These are phyloP conservation scores for Rhyzopertha dominica DNA, from an alignment of 1,140 invertebrate species.

Conservation along the genomic window DNA sequence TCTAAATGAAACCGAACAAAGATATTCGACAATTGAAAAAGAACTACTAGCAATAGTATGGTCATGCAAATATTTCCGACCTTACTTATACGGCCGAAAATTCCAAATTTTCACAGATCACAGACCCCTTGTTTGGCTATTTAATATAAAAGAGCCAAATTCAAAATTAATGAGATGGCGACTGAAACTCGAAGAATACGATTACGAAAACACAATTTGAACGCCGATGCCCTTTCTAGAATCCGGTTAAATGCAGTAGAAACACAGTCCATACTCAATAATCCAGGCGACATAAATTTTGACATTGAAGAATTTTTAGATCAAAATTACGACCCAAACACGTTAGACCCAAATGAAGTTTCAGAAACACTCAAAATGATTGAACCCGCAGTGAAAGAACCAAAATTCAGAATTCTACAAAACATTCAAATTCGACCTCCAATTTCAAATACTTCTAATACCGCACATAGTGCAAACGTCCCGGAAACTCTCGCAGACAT, in stretches of 20 bases:
- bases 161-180: slow-evolving; percentile 12
- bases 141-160: slow-evolving; percentile 18
- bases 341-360: too few relatives aligned
- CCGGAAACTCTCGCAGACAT: too few relatives aligned
- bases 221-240: slow-evolving; percentile 36
- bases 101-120: slow-evolving; percentile 37
- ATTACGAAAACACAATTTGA: slow-evolving; percentile 23
- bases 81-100: slow-evolving; percentile 5
- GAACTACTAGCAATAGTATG: slow-evolving; percentile 13
- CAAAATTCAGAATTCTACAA: too few relatives aligned
- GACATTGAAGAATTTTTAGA: too few relatives aligned
- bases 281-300: too few relatives aligned
- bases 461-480: too few relatives aligned
- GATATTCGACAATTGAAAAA: slow-evolving; percentile 13
- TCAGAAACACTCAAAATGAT: too few relatives aligned
- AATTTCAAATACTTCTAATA: too few relatives aligned
- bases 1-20: slow-evolving; percentile 8
- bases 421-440: too few relatives aligned
- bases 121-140: slow-evolving; percentile 40
- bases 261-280: too few relatives aligned
- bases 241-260: neutral
- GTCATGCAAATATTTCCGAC: slow-evolving; percentile 11
- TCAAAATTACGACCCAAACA: too few relatives aligned
- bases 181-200: slow-evolving; percentile 10
- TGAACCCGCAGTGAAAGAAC: too few relatives aligned